Conservation (phyloP, 1,140 invertebrate genomes). For the Agrypnia vestita region DNA sequence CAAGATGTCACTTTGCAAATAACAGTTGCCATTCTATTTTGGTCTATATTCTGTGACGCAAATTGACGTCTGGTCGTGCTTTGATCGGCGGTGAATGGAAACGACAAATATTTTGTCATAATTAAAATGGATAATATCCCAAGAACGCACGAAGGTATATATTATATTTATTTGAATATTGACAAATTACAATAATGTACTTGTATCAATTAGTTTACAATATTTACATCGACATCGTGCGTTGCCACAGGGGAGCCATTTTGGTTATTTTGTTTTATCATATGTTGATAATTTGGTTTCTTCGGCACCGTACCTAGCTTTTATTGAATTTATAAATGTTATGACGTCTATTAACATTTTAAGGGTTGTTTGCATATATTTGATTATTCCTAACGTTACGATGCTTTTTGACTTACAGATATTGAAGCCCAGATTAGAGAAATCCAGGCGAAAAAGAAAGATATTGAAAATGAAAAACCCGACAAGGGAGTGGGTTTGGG, state of each 20-base stretch:
- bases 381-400: background rate
- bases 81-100: slow-evolving; percentile 27
- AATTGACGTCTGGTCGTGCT: slow-evolving; percentile 9
- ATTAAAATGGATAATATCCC: slow-evolving; percentile 82
- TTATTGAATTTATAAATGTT: no score
- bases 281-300: background rate
- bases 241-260: slow-evolving; percentile 41
- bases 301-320: no score
- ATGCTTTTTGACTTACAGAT: slow-evolving; percentile 75
- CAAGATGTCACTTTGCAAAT: no score
- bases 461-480: slow-evolving; percentile 76
- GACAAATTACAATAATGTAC: slow-evolving; percentile 34
- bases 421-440: slow-evolving; percentile 95
- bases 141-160: slow-evolving; percentile 84
- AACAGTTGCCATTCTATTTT: no score
- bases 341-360: background rate
- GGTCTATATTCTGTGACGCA: background rate
- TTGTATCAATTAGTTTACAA: background rate
- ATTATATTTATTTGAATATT: background rate
- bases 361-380: background rate
- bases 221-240: slow-evolving; percentile 36
- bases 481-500: slow-evolving; percentile 88
- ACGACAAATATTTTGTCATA: slow-evolving; percentile 47
- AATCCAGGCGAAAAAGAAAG: slow-evolving; percentile 91
- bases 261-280: slow-evolving; percentile 40